Conservation (phyloP, 1,140 invertebrate species). For the Stenopsyche tienmushanensis region DNA sequence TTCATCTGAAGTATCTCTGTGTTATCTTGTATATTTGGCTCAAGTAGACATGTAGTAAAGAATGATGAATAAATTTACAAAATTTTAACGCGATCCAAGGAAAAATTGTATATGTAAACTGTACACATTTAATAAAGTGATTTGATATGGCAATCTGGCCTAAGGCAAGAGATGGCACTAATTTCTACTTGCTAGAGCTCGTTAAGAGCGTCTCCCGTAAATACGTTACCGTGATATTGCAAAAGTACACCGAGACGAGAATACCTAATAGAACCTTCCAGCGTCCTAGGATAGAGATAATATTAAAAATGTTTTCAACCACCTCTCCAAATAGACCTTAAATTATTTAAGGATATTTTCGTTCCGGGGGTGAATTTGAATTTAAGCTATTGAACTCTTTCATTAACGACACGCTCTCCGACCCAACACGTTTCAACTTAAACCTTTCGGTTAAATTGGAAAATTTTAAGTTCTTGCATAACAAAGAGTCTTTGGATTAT, state of each 20-base stretch:
- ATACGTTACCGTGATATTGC: constrained; percentile 26
- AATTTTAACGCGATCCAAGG: too few species aligned
- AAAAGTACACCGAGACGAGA: constrained; percentile 23
- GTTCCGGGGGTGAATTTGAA: too few species aligned
- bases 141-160: constrained; percentile 21
- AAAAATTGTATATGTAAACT: neutral
- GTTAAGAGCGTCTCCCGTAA: constrained; percentile 13
- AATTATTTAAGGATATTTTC: constrained; percentile 4
- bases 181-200: constrained; percentile 14
- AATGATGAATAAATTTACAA: too few species aligned
- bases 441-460: too few species aligned
- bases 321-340: neutral
- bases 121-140: constrained; percentile 19
- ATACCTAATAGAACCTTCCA: constrained; percentile 13
- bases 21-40: too few species aligned
- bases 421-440: too few species aligned
- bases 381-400: too few species aligned
- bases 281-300: constrained; percentile 4
- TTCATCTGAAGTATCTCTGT: too few species aligned
- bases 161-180: constrained; percentile 24
- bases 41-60: too few species aligned
- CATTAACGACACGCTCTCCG: too few species aligned
- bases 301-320: constrained; percentile 10
- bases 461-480: too few species aligned
- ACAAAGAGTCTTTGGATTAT: too few species aligned